Conservation (phyloP, 2,797 vertebrate genomes). For the Neosilurus hyrtlii region DNA sequence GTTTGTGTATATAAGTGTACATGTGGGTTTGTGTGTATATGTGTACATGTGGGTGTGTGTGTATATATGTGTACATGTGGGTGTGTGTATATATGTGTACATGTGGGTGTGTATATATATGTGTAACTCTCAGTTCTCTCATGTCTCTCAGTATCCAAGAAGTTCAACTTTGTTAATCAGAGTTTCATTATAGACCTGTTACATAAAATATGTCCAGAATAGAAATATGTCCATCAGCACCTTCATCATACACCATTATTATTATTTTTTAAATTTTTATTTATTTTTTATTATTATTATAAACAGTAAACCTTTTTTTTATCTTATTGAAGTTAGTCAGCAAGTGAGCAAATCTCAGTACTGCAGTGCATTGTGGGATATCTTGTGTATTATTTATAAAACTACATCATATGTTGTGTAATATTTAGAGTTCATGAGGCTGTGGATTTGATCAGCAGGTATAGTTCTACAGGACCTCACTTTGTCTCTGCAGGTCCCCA, state of each 20-base stretch:
- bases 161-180: no score
- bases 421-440: neutral
- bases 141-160: neutral
- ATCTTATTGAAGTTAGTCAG: neutral
- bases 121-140: neutral
- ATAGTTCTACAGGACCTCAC: neutral
- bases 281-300: neutral
- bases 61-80: no score
- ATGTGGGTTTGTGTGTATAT: no score
- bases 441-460: neutral
- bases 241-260: no score
- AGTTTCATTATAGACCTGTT: no score
- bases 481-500: no score
- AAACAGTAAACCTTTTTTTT: neutral
- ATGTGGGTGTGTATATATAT: neutral
- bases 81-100: no score
- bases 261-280: neutral
- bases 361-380: slow-evolving; percentile 3
- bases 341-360: neutral
- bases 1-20: neutral
- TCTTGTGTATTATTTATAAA: neutral
- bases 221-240: no score
- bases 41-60: no score
- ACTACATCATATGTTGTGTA: neutral
- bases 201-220: no score